Evolutionary conservation across 2,888 invertebrate genomes (phyloP).

Genomic region (Anorthoa munda): DNA sequence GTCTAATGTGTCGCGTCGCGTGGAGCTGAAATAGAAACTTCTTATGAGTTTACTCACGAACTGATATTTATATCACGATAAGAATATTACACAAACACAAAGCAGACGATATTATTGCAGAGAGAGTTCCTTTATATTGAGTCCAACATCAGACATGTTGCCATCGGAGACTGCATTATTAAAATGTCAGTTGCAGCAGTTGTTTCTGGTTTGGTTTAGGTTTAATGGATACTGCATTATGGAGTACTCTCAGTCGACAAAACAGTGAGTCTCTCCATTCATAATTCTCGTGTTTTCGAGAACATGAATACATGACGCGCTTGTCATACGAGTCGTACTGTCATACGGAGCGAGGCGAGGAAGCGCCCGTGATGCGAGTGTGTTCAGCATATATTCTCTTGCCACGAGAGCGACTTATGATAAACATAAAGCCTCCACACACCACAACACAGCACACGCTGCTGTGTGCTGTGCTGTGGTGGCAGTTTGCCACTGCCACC

Average conservation of each 20-base stretch:
- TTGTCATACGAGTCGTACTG: neutral
- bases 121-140: neutral
- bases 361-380: slow-evolving; percentile 5
- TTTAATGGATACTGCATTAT: slow-evolving; percentile 23
- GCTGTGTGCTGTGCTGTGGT: too few relatives aligned
- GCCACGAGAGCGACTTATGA: slow-evolving; percentile 23
- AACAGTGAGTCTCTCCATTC: slow-evolving; percentile 28
- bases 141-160: neutral
- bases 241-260: slow-evolving; percentile 9
- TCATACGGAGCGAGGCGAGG: neutral
- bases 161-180: slow-evolving; percentile 9
- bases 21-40: neutral
- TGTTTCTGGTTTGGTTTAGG: slow-evolving; percentile 5
- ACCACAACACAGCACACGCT: too few relatives aligned
- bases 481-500: too few relatives aligned
- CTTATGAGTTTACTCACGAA: neutral
- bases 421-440: neutral
- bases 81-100: neutral
- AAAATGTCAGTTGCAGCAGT: slow-evolving; percentile 25
- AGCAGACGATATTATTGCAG: neutral
- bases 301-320: slow-evolving; percentile 49
- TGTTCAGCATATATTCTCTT: slow-evolving; percentile 1
- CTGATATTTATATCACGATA: neutral
- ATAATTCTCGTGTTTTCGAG: slow-evolving; percentile 35
- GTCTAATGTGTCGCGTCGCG: neutral